Evolutionary conservation across 2,113 vertebrate genomes (phyloP).

Genomic region (Corythornis vintsioides): DNA sequence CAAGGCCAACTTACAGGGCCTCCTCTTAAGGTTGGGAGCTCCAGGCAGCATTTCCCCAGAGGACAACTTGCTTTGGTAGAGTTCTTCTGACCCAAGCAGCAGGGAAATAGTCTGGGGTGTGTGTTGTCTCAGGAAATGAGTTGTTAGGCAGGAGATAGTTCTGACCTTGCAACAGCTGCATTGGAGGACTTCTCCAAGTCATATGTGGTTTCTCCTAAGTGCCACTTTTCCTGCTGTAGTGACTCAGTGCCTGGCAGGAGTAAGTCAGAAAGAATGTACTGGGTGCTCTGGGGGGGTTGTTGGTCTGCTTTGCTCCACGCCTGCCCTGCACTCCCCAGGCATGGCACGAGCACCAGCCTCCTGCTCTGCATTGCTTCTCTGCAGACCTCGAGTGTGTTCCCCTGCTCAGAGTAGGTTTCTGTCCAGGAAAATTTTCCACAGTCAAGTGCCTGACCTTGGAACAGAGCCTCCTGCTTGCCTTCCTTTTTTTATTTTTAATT

Average conservation of each 20-base stretch:
- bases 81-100: not conserved
- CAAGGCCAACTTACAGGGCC: rapidly evolving
- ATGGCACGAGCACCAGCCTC: not conserved
- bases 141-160: not conserved
- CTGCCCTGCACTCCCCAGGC: not conserved
- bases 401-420: rapidly evolving
- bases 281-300: not conserved
- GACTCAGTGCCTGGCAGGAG: not conserved
- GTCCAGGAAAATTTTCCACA: not conserved
- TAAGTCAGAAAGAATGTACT: not conserved
- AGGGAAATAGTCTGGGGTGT: not conserved
- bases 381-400: not conserved
- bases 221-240: rapidly evolving
- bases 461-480: not conserved
- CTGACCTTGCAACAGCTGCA: not conserved
- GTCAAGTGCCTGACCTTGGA: not conserved
- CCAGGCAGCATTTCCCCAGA: not conserved
- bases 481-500: not conserved
- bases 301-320: not conserved
- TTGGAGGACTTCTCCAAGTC: not conserved
- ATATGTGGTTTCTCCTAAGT: not conserved
- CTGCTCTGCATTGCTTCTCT: not conserved
- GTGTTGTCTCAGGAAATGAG: not conserved
- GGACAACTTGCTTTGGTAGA: not conserved
- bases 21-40: not conserved